Evolutionary conservation across 2,797 vertebrate genomes (phyloP).

Genomic region (Bovichtus variegatus): DNA sequence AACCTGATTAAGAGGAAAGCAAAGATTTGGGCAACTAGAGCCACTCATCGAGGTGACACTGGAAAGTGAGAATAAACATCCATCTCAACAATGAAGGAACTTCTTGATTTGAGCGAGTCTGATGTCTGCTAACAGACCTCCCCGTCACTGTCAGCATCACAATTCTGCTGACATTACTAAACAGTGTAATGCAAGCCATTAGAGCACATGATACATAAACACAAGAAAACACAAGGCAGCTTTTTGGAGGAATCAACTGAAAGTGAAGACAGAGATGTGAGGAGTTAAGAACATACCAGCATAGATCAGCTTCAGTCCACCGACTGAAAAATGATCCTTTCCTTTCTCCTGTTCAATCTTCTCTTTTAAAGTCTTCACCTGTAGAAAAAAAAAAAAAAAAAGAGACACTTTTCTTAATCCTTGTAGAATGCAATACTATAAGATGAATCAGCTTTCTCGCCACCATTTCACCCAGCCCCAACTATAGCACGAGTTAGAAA

Average conservation of each 20-base stretch:
- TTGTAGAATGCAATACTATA: not conserved
- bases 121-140: not conserved
- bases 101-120: not conserved
- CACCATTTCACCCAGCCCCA: not conserved
- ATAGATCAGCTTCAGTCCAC: constrained; percentile 96
- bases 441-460: not conserved
- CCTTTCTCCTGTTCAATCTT: constrained; percentile 96
- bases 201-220: not conserved
- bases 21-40: not conserved
- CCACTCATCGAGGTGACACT: not conserved
- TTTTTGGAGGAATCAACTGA: not conserved
- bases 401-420: not conserved
- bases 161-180: not conserved
- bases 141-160: not conserved
- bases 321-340: constrained; percentile 93
- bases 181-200: not conserved
- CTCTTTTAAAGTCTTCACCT: constrained; percentile 96
- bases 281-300: constrained; percentile 86
- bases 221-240: not conserved
- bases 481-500: not conserved
- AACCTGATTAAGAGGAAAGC: not conserved
- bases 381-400: constrained; percentile 24
- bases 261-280: not conserved
- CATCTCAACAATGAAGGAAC: not conserved
- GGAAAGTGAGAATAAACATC: not conserved